Base-by-base conservation (phyloP, 2,113 vertebrate genomes). In the Romanogobio albipinnatus region DNA sequence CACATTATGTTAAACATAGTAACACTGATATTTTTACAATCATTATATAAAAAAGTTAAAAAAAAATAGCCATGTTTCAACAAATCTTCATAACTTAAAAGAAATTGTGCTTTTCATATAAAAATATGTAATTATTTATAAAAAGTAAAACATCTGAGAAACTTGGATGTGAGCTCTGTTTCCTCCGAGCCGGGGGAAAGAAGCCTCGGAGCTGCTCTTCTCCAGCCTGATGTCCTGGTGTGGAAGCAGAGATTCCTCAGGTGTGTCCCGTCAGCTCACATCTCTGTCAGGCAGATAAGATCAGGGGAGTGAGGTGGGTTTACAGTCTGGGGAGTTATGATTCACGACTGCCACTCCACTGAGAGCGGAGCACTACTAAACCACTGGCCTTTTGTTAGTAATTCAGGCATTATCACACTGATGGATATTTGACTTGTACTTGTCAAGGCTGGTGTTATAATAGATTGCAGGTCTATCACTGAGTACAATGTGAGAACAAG, bases 201-300 rank as follows among this genome's bases (percentile, higher is more conserved):
- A 39, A 43, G 22, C 19, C 70, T 47, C 47, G 0, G 39, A 39
- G 39, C 39, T 39, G 39, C 1, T 6, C 36, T 39, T 39, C 36
- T 39, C 36, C 22, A 45, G 22, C 19, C 4, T n/a, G 1, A n/a
- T 70, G 14, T 49, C 29, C 26, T 9, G 19, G 15, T 53, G 74
- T 36, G 24, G 15, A 36, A 36, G 49, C 49, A 22, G 26, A 76
- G 26, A 76, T 36, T 88, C 76, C 76, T 39, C 53, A 33, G 33
- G 43, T 83, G 64, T 33, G 75, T 51, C 62, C 87, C 82, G 76
- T 75, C 64, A 33, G 53, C 84, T 94, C 89, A 95, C 94, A 95
- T 95, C 79, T 94, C 94, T 95, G 94, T 84, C 85, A 88, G 87
- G 86, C 7, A 90, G 84, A 91, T 74, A 89, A 89, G 91, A 86